Evolutionary conservation across 2,797 vertebrate species (phyloP).

Genomic region (Mormyrops boulengeri): DNA sequence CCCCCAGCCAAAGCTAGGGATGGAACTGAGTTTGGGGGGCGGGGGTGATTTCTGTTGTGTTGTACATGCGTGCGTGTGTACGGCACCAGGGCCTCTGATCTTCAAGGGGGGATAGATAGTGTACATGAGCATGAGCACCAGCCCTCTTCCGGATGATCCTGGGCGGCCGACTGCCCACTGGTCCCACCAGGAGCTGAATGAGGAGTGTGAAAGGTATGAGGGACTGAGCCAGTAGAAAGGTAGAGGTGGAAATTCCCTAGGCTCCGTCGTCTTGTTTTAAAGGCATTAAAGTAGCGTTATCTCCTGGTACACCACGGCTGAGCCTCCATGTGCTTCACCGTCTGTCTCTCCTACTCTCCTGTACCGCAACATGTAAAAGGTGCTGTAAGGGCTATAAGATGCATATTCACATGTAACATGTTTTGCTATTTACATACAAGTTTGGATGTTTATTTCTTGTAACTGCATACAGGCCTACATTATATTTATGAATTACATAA

Average conservation of each 20-base stretch:
- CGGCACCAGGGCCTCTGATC: background rate
- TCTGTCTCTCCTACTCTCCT: background rate
- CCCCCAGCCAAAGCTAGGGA: background rate
- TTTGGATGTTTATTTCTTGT: background rate
- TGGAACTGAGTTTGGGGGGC: background rate
- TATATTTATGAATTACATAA: background rate
- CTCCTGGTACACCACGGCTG: background rate
- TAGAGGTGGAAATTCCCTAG: background rate
- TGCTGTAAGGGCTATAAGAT: background rate
- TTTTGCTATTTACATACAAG: background rate
- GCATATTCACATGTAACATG: background rate
- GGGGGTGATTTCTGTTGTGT: background rate
- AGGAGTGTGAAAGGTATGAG: background rate
- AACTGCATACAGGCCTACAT: background rate
- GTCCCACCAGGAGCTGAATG: background rate
- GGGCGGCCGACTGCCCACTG: background rate
- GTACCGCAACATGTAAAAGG: background rate
- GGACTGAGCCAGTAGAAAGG: background rate
- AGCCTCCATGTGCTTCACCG: background rate
- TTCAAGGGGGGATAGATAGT: background rate
- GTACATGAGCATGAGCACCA: background rate
- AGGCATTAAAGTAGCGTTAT: background rate
- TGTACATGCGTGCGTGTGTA: background rate
- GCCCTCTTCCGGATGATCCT: background rate
- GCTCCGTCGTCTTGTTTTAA: background rate